Evolutionary conservation across 2,113 vertebrate genomes (phyloP).

Genomic region (Opisthocomus hoazin): DNA sequence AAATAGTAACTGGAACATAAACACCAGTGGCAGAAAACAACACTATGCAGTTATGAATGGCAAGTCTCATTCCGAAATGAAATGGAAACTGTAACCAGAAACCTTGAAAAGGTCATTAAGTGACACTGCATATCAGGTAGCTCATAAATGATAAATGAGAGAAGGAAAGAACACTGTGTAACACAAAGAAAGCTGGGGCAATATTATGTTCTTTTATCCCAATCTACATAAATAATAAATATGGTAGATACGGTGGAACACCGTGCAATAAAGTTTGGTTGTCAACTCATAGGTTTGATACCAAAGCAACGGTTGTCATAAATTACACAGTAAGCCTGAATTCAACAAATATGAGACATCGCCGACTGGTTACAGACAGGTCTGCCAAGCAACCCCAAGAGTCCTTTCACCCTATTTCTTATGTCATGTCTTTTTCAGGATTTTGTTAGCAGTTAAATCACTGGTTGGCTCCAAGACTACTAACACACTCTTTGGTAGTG

Average conservation of each 20-base stretch:
- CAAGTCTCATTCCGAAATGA: slow-evolving; percentile 49
- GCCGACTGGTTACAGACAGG: neutral
- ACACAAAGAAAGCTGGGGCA: slow-evolving; percentile 12
- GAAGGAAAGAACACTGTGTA: slow-evolving; percentile 73
- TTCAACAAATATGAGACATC: neutral
- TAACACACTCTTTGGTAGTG: neutral
- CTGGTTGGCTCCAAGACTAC: neutral
- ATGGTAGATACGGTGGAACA: neutral
- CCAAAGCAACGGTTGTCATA: neutral
- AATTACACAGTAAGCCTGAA: neutral
- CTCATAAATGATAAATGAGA: slow-evolving; percentile 71
- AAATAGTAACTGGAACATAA: neutral
- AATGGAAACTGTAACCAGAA: slow-evolving; percentile 78
- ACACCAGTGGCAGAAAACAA: neutral
- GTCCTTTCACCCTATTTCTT: neutral
- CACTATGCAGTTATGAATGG: neutral
- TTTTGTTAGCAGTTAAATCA: neutral
- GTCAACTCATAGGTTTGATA: neutral
- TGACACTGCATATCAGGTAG: slow-evolving; percentile 71
- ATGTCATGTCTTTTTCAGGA: neutral
- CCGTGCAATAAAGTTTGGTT: neutral
- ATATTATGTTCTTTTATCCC: slow-evolving; percentile 43
- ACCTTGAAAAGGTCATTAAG: slow-evolving; percentile 67
- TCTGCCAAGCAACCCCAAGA: neutral
- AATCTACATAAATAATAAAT: slow-evolving; percentile 57